Base-by-base conservation (phyloP, 2,113 vertebrate genomes). In the Myrmophylax atrothorax region DNA sequence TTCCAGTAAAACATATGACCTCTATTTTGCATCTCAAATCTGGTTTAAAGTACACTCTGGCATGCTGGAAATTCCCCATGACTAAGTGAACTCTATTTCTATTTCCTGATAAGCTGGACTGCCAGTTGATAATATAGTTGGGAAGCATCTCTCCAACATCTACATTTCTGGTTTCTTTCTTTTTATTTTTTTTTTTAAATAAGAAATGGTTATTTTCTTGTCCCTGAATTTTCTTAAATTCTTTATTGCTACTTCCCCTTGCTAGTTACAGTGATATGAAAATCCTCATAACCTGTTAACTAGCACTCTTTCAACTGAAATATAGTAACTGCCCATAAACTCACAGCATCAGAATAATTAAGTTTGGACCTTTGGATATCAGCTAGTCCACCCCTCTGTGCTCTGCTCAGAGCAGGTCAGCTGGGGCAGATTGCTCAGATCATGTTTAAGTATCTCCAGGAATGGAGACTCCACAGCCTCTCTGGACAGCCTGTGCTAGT, bases 1-100 rank as follows among this genome's bases (percentile, higher is more conserved):
- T 82, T 78, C 23, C n/a, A 68, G 53, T 26, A 63, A 84, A 53
- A 79, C 28, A 14, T 16, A 38, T 90, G 0, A 18, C 44, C 52
- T 64, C 17, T n/a, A 55, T 86, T 95, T 96, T 87, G 94, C 13
- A 38, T 68, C 38, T 89, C 40, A 64, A 49, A 66, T 68, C 24
- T 63, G 15, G 29, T 40, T 83, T 40, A 85, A 84, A 93, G 40
- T 37, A 64, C 33, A 59, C 10, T 84, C 47, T 31, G 58, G 23
- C 3, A 3, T 66, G n/a, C 47, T 93, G 55, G 58, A 85, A 86
- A 74, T 94, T 68, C 47, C 80, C 46, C 23, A 23, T 31, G 18
- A 63, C 56, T 92, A 72, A 81, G 72, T 55, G 19, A 95, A 55
- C 23, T 93, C 49, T 4, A 29, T 75, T 92, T 93, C 49, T 4